phyloP scores from a whole-genome alignment of 2,888 invertebrate genomes.

The Chloroclysta siterata region DNA sequence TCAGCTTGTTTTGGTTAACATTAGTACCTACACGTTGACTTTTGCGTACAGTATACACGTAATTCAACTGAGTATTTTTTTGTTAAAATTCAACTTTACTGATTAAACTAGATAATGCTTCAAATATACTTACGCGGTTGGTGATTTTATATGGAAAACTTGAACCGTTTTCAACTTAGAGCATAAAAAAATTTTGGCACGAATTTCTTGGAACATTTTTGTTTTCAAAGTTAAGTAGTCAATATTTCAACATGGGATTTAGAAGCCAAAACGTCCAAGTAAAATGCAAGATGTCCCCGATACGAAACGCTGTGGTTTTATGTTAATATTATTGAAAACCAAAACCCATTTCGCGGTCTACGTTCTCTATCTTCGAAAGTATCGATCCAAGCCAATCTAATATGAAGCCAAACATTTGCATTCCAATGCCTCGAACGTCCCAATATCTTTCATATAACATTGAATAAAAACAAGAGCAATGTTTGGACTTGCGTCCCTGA shows the following conservation, averaged over 20 bases:
- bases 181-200: slow-evolving; percentile 1
- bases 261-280: slow-evolving; percentile 18
- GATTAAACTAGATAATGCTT: neutral
- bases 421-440: slow-evolving; percentile 59
- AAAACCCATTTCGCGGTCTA: slow-evolving; percentile 48
- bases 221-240: neutral
- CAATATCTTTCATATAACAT: slow-evolving; percentile 61
- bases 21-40: too few relatives aligned
- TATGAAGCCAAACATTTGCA: slow-evolving; percentile 78
- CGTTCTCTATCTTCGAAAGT: slow-evolving; percentile 48
- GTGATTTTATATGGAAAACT: neutral
- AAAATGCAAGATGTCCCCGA: slow-evolving; percentile 29
- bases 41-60: too few relatives aligned
- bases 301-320: slow-evolving; percentile 19
- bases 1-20: too few relatives aligned
- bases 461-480: slow-evolving; percentile 77
- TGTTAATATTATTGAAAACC: slow-evolving; percentile 42
- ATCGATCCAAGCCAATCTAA: slow-evolving; percentile 64
- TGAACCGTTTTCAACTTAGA: neutral
- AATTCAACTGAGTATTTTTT: too few relatives aligned
- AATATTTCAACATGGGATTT: slow-evolving; percentile 19
- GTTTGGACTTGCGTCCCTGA: slow-evolving; percentile 79
- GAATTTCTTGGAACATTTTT: neutral
- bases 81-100: neutral
- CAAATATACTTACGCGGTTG: neutral